Evolutionary conservation across 2,888 invertebrate species (phyloP).

Genomic region (Rhopalosiphum nymphaeae): DNA sequence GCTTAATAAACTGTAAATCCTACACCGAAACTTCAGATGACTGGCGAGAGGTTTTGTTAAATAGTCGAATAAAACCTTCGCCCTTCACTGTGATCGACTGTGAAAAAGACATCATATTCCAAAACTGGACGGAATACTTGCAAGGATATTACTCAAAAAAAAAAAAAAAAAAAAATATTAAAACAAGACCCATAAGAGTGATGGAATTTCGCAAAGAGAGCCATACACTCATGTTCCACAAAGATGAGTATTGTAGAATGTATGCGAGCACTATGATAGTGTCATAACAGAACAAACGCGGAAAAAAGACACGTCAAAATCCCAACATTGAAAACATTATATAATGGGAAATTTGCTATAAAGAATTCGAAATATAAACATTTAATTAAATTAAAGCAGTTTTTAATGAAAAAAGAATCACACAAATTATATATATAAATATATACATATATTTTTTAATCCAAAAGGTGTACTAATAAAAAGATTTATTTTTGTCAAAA

Average conservation of each 20-base stretch:
- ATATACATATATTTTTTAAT: not conserved
- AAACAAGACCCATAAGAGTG: conserved; percentile 13
- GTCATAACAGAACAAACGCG: not conserved
- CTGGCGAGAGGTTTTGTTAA: conserved; percentile 50
- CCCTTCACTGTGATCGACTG: conserved; percentile 45
- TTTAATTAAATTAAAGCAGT: not conserved
- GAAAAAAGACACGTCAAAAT: not conserved
- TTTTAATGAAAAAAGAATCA: conserved; percentile 9
- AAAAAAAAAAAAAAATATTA: conserved; percentile 28
- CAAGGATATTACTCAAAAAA: conserved; percentile 10
- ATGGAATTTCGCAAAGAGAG: conserved; percentile 23
- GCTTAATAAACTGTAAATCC: conserved; percentile 34
- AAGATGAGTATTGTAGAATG: conserved; percentile 17
- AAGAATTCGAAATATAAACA: not conserved
- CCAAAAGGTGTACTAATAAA: not conserved
- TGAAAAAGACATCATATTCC: conserved; percentile 13
- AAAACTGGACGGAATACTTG: conserved; percentile 24
- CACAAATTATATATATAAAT: no score
- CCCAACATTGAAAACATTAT: not conserved
- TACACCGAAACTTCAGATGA: conserved; percentile 48
- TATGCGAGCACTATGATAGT: conserved; percentile 25
- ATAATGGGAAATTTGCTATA: not conserved
- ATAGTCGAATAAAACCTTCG: conserved; percentile 36
- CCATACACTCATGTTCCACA: conserved; percentile 36
- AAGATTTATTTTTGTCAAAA: not conserved